phyloP scores from a whole-genome alignment of 1,140 invertebrate genomes.

The Ceratina japonica region DNA sequence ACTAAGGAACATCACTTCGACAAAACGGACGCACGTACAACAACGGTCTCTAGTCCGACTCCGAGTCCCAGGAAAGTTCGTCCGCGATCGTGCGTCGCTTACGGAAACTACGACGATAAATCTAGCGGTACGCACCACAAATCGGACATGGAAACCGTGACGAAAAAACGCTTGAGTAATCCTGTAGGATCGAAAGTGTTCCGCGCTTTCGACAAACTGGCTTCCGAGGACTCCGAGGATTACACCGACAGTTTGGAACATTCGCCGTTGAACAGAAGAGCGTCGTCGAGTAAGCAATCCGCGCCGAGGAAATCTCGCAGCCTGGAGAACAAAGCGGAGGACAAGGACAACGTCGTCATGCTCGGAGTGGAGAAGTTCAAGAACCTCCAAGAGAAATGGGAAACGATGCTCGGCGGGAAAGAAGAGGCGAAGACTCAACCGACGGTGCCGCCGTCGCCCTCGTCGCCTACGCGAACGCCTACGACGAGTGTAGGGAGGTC shows the following conservation, averaged over 20 bases:
- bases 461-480: constrained; percentile 77
- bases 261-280: constrained; percentile 74
- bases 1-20: constrained; percentile 79
- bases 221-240: constrained; percentile 85
- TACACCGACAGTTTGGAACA: constrained; percentile 87
- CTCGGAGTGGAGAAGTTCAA: constrained; percentile 83
- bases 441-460: constrained; percentile 68
- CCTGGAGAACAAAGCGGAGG: constrained; percentile 53
- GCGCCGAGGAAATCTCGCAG: constrained; percentile 46
- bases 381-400: constrained; percentile 92
- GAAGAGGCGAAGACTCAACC: constrained; percentile 75
- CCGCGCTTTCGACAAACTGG: constrained; percentile 85
- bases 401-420: constrained; percentile 84
- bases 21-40: constrained; percentile 76
- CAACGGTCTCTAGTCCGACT: constrained; percentile 72
- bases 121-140: constrained; percentile 78
- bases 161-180: constrained; percentile 88
- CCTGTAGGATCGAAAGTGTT: constrained; percentile 85
- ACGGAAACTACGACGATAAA: constrained; percentile 76
- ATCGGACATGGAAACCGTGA: constrained; percentile 80
- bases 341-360: constrained; percentile 72
- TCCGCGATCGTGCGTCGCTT: constrained; percentile 84
- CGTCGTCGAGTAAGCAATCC: constrained; percentile 66
- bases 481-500: constrained; percentile 78
- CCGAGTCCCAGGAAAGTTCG: constrained; percentile 81